Base-by-base conservation (phyloP, 2,888 invertebrate species). In the Teinopalpus imperialis region DNA sequence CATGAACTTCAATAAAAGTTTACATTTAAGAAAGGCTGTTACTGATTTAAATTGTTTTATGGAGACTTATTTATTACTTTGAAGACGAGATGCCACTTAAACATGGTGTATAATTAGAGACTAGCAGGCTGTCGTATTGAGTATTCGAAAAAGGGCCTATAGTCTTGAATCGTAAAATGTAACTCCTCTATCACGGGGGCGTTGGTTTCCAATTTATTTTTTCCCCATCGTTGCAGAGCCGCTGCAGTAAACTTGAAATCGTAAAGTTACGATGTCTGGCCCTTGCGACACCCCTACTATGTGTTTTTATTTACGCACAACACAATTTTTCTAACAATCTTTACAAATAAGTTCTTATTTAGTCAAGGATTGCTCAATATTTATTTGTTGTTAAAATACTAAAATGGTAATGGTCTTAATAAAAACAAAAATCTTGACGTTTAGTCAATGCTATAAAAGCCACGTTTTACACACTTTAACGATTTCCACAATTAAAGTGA, bases 161-260 rank as follows among this genome's bases (percentile, higher is more conserved):
- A 45, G 51, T 49, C 26, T 40, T 37, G 54, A 62, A 66, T 74
- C 75, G 66, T 77, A 81, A 79, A 80, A 66, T 61, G 61, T 61
- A 66, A 57, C 64, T 57, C 52, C 59, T 57, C 62, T 73, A 58
- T 62, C 60, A 57, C 64, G 69, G 74, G 86, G 83, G 85, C 74
- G 80, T 76, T 75, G 68, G 69, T 71, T 74, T 76, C 81, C 83
- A 85, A 87, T 87, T 86, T 87, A 83, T 87, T 86, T 86, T 86
- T 85, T 81, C 81, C 82, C 83, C 78, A 67, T 68, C 66, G 69
- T 58, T 83, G 85, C 85, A 81, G 74, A 73, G 73, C 72, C 63
- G 69, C 55, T 86, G 82, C 83, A 85, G 78, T 82, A 77, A 81
- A 81, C 63, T 73, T 65, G 64, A 58, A 75, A 79, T 81, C 81